A percentile compares a stretch with the other conserved stretches of the same genome.
These are phyloP conservation scores for Stictonetta naevosa DNA, from an alignment of 2,113 vertebrate genomes.

Conservation along the genomic window DNA sequence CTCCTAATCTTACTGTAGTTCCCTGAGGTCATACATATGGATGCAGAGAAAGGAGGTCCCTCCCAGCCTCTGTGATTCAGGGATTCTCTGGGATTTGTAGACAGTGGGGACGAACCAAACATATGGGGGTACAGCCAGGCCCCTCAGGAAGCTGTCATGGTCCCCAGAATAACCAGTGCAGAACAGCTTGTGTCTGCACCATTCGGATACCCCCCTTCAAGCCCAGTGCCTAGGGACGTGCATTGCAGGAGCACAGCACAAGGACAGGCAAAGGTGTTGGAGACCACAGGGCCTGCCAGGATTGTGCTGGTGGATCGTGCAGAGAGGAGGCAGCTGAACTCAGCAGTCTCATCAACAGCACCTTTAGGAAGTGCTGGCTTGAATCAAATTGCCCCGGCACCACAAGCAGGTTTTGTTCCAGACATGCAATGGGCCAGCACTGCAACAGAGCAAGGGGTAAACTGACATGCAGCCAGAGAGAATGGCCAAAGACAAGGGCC, in stretches of 20 bases:
- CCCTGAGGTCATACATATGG: neutral
- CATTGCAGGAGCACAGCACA: accelerated
- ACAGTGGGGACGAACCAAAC: neutral
- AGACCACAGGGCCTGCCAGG: neutral
- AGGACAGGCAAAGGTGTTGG: neutral
- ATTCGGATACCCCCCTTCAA: neutral
- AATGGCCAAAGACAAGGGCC: no score
- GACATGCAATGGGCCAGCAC: neutral
- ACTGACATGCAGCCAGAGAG: neutral
- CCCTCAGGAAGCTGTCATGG: accelerated
- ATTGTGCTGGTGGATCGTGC: accelerated
- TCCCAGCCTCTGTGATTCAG: neutral
- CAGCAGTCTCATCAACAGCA: neutral
- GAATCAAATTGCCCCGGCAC: neutral
- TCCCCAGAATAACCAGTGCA: neutral
- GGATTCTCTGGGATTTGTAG: neutral
- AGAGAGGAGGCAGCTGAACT: neutral
- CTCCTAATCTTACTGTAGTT: neutral
- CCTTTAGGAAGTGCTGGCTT: neutral
- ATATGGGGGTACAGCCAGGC: neutral
- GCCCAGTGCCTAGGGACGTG: neutral
- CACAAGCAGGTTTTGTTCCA: neutral
- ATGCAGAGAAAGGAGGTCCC: neutral
- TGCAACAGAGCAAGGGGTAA: neutral
- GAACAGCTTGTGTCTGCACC: neutral